A percentile compares a stretch with the other conserved stretches of the same genome.
Evolutionary conservation across 2,797 vertebrate species (phyloP).

Genomic region (Gadopsis bispinosus): DNA sequence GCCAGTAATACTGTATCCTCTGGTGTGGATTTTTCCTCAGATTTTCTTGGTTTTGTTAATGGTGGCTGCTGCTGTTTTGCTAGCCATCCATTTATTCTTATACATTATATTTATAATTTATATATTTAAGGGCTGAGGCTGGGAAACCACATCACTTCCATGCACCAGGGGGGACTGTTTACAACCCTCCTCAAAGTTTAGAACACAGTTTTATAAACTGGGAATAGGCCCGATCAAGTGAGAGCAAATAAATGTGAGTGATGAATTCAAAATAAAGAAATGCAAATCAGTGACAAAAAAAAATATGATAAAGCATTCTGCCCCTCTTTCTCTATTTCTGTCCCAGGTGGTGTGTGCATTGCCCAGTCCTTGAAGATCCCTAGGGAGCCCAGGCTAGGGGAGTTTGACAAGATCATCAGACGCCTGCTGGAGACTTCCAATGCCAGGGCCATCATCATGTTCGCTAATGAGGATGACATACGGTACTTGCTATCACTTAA

Average conservation of each 20-base stretch:
- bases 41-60: not conserved
- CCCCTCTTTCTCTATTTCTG: conserved; percentile 8
- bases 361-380: conserved; percentile 97
- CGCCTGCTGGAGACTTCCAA: conserved; percentile 96
- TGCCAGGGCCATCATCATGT: conserved; percentile 91
- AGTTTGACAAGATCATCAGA: conserved; percentile 92
- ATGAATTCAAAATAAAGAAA: conserved; percentile 13
- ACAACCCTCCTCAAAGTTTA: not conserved
- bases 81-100: not conserved
- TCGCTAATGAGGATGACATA: conserved; percentile 95
- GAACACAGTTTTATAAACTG: conserved; percentile 8
- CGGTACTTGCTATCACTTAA: conserved; percentile 81
- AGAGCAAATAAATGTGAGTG: not conserved
- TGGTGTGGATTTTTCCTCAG: not conserved
- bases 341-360: conserved; percentile 92
- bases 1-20: not conserved
- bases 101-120: not conserved
- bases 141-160: not conserved
- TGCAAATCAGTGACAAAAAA: conserved; percentile 31
- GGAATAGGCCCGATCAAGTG: not conserved
- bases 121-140: conserved; percentile 6
- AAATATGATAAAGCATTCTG: conserved; percentile 5
- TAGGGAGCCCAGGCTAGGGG: conserved; percentile 90
- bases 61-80: not conserved
- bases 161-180: not conserved